These are phyloP conservation scores for Scytalopus superciliaris DNA, from an alignment of 2,113 vertebrate genomes.

Conservation along the genomic window DNA sequence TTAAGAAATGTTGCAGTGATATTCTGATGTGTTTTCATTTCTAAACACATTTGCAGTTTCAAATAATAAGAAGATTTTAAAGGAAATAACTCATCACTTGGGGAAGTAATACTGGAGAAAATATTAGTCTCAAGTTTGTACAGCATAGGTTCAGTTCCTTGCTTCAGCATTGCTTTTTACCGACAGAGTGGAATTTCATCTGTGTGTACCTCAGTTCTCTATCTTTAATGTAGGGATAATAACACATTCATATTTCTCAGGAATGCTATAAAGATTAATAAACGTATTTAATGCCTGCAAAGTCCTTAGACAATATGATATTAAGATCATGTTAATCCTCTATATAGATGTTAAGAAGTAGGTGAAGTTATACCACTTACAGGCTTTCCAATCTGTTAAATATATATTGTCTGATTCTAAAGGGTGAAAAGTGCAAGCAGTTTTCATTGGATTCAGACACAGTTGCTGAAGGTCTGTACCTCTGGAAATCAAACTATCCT, in stretches of 20 bases:
- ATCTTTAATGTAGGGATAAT: not conserved
- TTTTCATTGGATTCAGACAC: not conserved
- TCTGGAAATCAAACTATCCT: not conserved
- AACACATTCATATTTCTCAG: not conserved
- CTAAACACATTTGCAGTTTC: not conserved
- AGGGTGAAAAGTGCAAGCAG: not conserved
- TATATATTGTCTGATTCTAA: not conserved
- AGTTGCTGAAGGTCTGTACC: not conserved
- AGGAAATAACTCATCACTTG: not conserved
- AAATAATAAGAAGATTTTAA: not conserved
- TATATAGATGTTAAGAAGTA: not conserved
- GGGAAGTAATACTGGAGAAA: not conserved
- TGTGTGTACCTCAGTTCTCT: not conserved
- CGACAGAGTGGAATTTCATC: not conserved
- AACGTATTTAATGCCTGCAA: not conserved
- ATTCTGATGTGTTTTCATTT: not conserved
- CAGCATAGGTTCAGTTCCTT: not conserved
- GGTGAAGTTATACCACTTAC: not conserved
- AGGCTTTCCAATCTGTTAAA: not conserved
- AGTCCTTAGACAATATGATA: not conserved
- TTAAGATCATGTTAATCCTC: not conserved
- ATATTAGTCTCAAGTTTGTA: rapidly evolving
- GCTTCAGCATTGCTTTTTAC: not conserved
- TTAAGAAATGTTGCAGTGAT: not conserved
- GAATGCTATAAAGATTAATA: not conserved